Evolutionary conservation across 2,113 vertebrate genomes (phyloP), one percentile per base, ranked within the genome.

Genomic region (Salvelinus sp.): DNA sequence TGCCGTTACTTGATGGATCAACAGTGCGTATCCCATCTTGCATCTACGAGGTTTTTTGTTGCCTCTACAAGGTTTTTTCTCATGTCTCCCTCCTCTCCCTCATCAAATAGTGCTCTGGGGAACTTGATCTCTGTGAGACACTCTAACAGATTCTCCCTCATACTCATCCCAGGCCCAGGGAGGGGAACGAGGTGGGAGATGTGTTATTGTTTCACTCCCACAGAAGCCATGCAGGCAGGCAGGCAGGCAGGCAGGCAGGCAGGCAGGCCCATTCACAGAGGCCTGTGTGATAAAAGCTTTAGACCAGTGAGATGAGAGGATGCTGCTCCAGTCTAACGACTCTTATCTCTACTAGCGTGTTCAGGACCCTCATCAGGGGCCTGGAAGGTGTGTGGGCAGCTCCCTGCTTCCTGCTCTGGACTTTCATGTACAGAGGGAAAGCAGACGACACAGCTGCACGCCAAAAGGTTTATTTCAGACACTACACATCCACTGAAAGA

Each of bases 51-150:
- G 9, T 10, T 44, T 44, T 44, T 44, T 44, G n/a, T 83, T 79
- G 80, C 38, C 2, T 2, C 38, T 10, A 10, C 0, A 0, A 44
- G 38, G 9, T 10, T 44, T 44, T 44, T 44, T 44, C 38, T 44
- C 38, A 44, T 44, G 38, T 44, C 2, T 2, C 38, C 38, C 38
- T 44, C 38, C 9, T 44, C 9, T 44, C 77, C 76, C 62, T 47
- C 73, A 44, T 78, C 30, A 54, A 60, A 78, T 76, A 68, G 50
- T 65, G 79, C 4, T 1, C 70, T n/a, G 78, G 74, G 89, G 86
- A 93, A 94, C 85, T 74, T 76, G 90, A 94, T 92, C 91, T 84
- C 88, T 92, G 91, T 93, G 92, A 92, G 91, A 93, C 86, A 84
- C 83, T 86, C 38, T 44, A 76, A 79, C 80, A 81, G 87, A 86